Base-by-base conservation (phyloP, 2,797 vertebrate genomes). In the Mallotus villosus region DNA sequence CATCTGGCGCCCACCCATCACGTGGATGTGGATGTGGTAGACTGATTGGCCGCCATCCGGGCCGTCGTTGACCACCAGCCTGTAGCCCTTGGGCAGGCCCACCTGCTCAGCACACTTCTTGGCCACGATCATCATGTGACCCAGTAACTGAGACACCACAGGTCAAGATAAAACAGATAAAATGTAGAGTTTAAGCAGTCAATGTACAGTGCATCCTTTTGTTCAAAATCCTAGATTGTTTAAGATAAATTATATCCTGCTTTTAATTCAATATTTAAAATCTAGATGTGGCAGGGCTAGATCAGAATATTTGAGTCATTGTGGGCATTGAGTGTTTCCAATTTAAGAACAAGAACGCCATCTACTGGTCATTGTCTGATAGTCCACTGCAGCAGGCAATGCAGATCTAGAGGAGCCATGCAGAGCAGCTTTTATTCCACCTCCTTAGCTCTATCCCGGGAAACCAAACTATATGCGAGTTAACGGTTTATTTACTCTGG, bases 101-200 rank as follows among this genome's bases (percentile, higher is more conserved):
- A 94, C 89, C 51, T 95, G 73, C 70, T 93, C 83, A 59, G 97
- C 97, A 85, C 94, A 94, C 81, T 97, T 97, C 90, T 94, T 97
- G 58, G 95, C 97, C 79, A 98, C 94, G 22, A 98, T 88, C 93
- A 99, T 93, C 93, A 99, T 81, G 90, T 99, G 97, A 66, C 97
- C 97, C 76, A 99, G 93, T 87, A 99, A 91, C 97, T 98, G 77
- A 34, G 46, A 62, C 25, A 25, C 17, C 19, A 62, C 37, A 61
- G 19, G 1, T 12, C 63, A 5, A 67, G 8, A 55, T 17, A 57
- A 12, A 64, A 49, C 34, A 37, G 46, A 75, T 22, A 75, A 17
- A 16, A 71, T 0, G n/a, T 59, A 67, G 19, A 21, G 32, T 49
- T 22, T 1, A 14, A 49, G 22, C n/a, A 5, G 25, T 32, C 8